Percentiles rank a stretch among this genome's conserved stretches.
Evolutionary conservation across 2,113 vertebrate genomes (phyloP).

Genomic region (Grus americana): DNA sequence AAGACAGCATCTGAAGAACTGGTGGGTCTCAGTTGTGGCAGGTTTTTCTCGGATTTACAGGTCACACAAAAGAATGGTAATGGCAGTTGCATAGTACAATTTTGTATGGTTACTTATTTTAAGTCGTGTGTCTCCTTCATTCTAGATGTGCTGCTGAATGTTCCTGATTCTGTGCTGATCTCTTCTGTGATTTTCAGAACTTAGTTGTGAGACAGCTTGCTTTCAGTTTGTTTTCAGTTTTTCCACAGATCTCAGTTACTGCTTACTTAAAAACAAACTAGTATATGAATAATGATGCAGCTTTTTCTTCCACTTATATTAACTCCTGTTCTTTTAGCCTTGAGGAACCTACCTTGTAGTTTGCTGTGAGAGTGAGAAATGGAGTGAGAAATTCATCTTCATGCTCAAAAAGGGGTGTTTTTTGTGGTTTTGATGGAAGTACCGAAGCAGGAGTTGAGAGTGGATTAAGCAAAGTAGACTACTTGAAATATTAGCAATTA

Average conservation of each 20-base stretch:
- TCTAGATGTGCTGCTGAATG: not conserved
- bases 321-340: not conserved
- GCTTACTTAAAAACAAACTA: not conserved
- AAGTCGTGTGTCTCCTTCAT: not conserved
- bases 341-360: not conserved
- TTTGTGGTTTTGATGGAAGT: not conserved
- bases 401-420: not conserved
- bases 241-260: not conserved
- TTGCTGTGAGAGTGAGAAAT: not conserved
- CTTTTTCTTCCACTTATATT: not conserved
- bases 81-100: not conserved
- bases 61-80: not conserved
- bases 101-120: not conserved
- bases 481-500: not conserved
- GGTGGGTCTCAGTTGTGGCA: not conserved
- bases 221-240: not conserved
- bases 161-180: not conserved
- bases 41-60: not conserved
- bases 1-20: not conserved
- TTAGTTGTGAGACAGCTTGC: not conserved
- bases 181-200: not conserved
- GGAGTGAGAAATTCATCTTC: not conserved
- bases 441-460: not conserved
- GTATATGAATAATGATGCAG: not conserved
- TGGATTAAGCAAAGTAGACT: not conserved